Evolutionary conservation across 2,888 invertebrate species (phyloP).

Genomic region (Leptothorax acervorum): DNA sequence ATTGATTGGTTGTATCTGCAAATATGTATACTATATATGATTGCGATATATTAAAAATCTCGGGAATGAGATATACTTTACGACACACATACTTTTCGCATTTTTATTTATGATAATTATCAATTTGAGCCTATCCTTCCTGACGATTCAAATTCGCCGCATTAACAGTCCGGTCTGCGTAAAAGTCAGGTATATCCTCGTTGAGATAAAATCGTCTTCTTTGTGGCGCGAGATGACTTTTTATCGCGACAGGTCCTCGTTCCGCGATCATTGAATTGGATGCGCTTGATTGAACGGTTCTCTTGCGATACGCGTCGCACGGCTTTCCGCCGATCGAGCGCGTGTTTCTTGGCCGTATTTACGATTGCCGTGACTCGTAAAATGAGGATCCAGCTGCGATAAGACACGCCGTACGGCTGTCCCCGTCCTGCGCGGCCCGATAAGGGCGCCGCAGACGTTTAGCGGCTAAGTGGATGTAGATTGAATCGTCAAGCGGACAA

Average conservation of each 20-base stretch:
- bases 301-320: slow-evolving; percentile 21
- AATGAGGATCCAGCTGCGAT: slow-evolving; percentile 59
- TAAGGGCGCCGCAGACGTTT: slow-evolving; percentile 56
- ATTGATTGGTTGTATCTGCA: neutral
- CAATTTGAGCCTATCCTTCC: neutral
- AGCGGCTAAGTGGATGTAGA: slow-evolving; percentile 56
- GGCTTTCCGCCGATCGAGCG: slow-evolving; percentile 55
- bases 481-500: slow-evolving; percentile 61
- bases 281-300: slow-evolving; percentile 44
- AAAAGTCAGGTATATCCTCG: slow-evolving; percentile 1
- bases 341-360: slow-evolving; percentile 53
- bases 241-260: slow-evolving; percentile 29
- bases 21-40: neutral
- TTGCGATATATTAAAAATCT: neutral
- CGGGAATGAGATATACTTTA: neutral
- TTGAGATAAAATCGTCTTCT: slow-evolving; percentile 25
- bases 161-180: slow-evolving; percentile 6
- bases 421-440: slow-evolving; percentile 48
- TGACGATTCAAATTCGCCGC: neutral
- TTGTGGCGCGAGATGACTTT: neutral
- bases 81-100: neutral
- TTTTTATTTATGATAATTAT: slow-evolving; percentile 12
- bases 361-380: slow-evolving; percentile 68
- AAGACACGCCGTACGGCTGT: slow-evolving; percentile 26
- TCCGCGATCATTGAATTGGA: slow-evolving; percentile 32